These are phyloP conservation scores for Zosterops borbonicus DNA, from an alignment of 2,113 vertebrate genomes.

Conservation along the genomic window DNA sequence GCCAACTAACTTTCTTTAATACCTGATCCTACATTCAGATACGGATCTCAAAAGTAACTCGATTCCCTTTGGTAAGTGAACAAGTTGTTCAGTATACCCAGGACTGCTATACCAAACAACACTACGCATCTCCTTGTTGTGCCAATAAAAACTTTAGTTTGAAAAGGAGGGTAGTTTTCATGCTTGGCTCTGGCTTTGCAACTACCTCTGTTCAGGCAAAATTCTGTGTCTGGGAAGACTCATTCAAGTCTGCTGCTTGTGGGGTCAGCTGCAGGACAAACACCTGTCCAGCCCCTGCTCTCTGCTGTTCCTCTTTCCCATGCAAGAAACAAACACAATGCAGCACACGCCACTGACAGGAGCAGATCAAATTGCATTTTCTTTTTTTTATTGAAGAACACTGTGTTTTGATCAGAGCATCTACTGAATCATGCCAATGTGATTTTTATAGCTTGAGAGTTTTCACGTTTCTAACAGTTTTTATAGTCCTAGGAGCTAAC, in stretches of 20 bases:
- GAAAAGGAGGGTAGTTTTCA: neutral
- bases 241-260: neutral
- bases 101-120: neutral
- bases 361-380: neutral
- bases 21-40: neutral
- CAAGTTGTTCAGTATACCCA: neutral
- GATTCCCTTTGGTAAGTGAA: neutral
- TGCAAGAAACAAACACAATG: neutral
- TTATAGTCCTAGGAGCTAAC: neutral
- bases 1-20: neutral
- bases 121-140: neutral
- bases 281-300: neutral
- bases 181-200: neutral
- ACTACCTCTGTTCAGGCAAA: neutral
- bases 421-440: neutral
- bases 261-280: neutral
- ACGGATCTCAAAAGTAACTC: neutral
- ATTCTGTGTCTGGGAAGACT: neutral
- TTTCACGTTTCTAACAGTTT: neutral
- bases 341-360: neutral
- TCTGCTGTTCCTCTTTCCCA: neutral
- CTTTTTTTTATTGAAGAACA: conserved; percentile 3
- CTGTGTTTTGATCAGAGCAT: neutral
- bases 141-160: neutral
- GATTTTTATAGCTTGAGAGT: neutral